Conservation (phyloP, 2,888 invertebrate species). For the Pachycephus smyrnensis region DNA sequence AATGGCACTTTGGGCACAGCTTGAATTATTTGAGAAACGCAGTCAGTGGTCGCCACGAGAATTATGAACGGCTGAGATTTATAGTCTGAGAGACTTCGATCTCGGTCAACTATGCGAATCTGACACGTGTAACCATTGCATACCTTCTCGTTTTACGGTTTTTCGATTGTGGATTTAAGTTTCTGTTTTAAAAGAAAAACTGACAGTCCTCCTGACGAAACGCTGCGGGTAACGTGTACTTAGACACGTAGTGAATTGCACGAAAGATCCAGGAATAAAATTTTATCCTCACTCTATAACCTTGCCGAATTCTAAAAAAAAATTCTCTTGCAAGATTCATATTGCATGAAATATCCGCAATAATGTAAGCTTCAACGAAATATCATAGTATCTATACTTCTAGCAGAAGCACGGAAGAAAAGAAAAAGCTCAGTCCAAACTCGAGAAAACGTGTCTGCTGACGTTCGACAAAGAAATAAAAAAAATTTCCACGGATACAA, state of each 20-base stretch:
- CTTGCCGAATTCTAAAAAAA: not conserved
- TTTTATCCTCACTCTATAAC: not conserved
- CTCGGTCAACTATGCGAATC: not conserved
- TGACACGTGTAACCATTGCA: not conserved
- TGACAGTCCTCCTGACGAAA: too few relatives aligned
- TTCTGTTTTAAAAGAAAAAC: not conserved
- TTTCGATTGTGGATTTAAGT: not conserved
- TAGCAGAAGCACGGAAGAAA: not conserved
- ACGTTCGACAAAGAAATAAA: not conserved
- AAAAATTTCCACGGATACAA: not conserved
- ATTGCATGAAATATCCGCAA: not conserved
- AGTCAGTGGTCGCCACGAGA: not conserved
- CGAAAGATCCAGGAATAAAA: not conserved
- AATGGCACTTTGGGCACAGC: not conserved
- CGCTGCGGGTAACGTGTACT: not conserved
- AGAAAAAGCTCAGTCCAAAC: not conserved
- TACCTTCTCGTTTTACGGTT: not conserved
- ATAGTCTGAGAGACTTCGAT: not conserved
- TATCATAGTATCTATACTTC: not conserved
- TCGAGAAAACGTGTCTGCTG: not conserved
- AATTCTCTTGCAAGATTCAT: not conserved
- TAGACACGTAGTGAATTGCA: not conserved
- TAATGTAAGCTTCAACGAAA: not conserved
- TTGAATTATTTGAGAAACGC: not conserved
- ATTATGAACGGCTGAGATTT: not conserved